These are phyloP conservation scores for Aleiodes leptofemur DNA, from an alignment of 2,888 invertebrate species.

Conservation along the genomic window DNA sequence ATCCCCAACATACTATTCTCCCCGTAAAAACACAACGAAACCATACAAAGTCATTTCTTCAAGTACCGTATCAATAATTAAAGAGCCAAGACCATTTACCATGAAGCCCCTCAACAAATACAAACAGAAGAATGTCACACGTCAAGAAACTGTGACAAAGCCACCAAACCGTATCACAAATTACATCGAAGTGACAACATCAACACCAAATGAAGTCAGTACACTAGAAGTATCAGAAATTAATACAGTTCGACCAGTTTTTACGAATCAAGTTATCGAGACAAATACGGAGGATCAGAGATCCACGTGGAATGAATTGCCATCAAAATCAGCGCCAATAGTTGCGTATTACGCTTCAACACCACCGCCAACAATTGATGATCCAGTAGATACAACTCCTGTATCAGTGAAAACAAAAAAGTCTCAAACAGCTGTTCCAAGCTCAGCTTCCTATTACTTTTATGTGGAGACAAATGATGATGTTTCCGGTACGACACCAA, in stretches of 20 bases:
- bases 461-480: slow-evolving; percentile 78
- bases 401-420: slow-evolving; percentile 58
- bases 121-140: slow-evolving; percentile 72
- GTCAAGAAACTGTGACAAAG: slow-evolving; percentile 45
- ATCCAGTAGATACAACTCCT: slow-evolving; percentile 67
- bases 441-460: slow-evolving; percentile 81
- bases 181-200: slow-evolving; percentile 62
- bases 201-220: slow-evolving; percentile 44
- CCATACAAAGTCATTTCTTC: slow-evolving; percentile 57
- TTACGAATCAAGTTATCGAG: slow-evolving; percentile 67
- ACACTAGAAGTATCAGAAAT: slow-evolving; percentile 58
- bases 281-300: slow-evolving; percentile 65
- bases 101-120: slow-evolving; percentile 50
- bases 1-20: slow-evolving; percentile 57
- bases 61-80: slow-evolving; percentile 23
- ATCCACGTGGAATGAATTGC: slow-evolving; percentile 74
- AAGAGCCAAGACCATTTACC: slow-evolving; percentile 44
- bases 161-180: slow-evolving; percentile 47
- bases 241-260: slow-evolving; percentile 57
- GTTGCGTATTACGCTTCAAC: slow-evolving; percentile 78
- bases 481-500: slow-evolving; percentile 60
- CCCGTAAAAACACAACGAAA: slow-evolving; percentile 63
- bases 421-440: slow-evolving; percentile 57
- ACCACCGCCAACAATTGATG: slow-evolving; percentile 65
- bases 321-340: slow-evolving; percentile 80